Percentiles rank a stretch among this genome's conserved stretches.
Evolutionary conservation across 2,888 invertebrate genomes (phyloP).

Genomic region (Brenthis hecate): DNA sequence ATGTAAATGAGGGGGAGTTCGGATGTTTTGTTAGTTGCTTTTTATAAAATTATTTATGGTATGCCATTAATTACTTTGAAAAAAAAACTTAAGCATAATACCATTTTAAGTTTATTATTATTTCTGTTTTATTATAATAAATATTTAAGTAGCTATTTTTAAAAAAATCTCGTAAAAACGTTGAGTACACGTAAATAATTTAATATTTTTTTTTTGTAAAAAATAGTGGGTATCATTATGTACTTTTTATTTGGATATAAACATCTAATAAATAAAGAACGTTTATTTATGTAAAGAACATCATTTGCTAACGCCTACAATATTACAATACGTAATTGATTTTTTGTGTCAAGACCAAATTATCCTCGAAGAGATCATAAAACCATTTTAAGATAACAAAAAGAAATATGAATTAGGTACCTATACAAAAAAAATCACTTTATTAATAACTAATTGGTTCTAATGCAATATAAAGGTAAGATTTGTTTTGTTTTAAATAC

Average conservation of each 20-base stretch:
- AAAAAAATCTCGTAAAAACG: too few species aligned
- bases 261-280: neutral
- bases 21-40: slow-evolving; percentile 57
- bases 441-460: slow-evolving; percentile 32
- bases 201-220: too few species aligned
- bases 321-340: neutral
- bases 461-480: slow-evolving; percentile 15
- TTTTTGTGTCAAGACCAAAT: neutral
- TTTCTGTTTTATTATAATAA: too few species aligned
- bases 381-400: slow-evolving; percentile 2
- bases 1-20: slow-evolving; percentile 78
- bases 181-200: too few species aligned
- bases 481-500: slow-evolving; percentile 37
- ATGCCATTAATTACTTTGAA: slow-evolving; percentile 31
- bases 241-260: too few species aligned
- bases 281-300: neutral
- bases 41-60: slow-evolving; percentile 36
- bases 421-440: neutral
- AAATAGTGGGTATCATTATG: too few species aligned
- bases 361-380: slow-evolving; percentile 7
- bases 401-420: neutral
- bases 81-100: slow-evolving; percentile 2
- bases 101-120: too few species aligned
- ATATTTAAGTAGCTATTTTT: too few species aligned
- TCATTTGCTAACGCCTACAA: neutral